Percentiles rank a stretch among this genome's conserved stretches.
phyloP scores from a whole-genome alignment of 1,140 invertebrate species.

The Neoseiulus cucumeris region DNA sequence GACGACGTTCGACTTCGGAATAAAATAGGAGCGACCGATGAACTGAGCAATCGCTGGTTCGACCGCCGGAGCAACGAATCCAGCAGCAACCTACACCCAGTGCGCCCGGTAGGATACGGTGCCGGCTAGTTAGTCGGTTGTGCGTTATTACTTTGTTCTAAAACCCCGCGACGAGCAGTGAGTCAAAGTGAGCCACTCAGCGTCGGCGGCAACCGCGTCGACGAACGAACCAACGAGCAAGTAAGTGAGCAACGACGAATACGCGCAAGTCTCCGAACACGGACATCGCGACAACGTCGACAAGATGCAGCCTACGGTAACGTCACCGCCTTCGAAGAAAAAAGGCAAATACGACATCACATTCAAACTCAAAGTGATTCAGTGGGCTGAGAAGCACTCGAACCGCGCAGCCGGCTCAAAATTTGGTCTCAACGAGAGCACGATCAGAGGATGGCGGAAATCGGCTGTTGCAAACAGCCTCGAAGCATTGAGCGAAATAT shows the following conservation, averaged over 20 bases:
- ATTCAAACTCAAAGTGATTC: conserved; percentile 9
- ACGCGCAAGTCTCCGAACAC: background rate
- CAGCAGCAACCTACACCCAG: background rate
- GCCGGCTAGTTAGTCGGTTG: too few species aligned
- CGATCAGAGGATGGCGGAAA: conserved; percentile 8
- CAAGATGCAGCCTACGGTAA: background rate
- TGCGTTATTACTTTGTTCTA: too few species aligned
- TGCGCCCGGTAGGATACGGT: too few species aligned
- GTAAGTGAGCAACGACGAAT: background rate
- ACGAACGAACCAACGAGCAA: background rate
- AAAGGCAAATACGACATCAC: conserved; percentile 10
- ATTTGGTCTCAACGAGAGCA: conserved; percentile 1
- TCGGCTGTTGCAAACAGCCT: background rate
- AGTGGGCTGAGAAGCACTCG: conserved; percentile 6
- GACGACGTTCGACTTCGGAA: background rate
- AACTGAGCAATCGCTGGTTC: background rate
- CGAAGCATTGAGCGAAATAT: background rate
- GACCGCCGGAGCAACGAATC: background rate
- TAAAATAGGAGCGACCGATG: background rate
- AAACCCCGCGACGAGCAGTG: too few species aligned
- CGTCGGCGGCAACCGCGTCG: background rate
- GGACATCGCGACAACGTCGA: background rate
- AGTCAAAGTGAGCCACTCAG: too few species aligned
- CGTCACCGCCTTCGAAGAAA: conserved; percentile 9
- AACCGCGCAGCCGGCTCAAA: conserved; percentile 2